Base-by-base conservation (phyloP, 1,140 invertebrate genomes). In the Drosophila mayri region DNA sequence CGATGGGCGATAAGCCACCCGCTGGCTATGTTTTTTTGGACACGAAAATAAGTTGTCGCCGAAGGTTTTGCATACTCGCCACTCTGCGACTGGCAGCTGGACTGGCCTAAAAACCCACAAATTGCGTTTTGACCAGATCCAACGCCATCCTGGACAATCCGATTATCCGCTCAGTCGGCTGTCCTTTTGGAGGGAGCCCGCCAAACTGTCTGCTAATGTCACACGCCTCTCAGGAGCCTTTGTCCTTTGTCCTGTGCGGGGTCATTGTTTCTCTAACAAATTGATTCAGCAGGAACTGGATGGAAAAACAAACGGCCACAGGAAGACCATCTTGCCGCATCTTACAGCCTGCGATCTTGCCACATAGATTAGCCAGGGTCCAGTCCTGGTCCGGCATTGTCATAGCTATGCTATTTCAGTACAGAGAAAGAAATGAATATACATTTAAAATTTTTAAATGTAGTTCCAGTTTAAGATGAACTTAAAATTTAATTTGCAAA, bases 121-220 rank as follows among this genome's bases (percentile, higher is more conserved):
- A 91, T 86, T 90, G 76, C 71, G 62, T 67, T 50, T 71, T 72
- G 66, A 71, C 64, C 59, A 35, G 58, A 10, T 37, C 32, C 40
- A 66, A 66, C 41, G 41, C 61, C 66, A 67, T 63, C 66, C 49
- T 78, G 52, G 61, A 72, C 75, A 84, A 91, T 84, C 82, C 77
- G 76, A 91, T 91, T 91, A 81, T 76, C 76, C 74, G 75, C 75
- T 40, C 64, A 59, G 74, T 75, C 66, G 59, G 84, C 66, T 66
- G 79, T 65, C 63, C 79, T 58, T 70, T 75, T 66, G 43, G 40
- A n/a, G 52, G 22, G 22, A 62, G 60, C 46, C 83, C 66, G 78
- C 79, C 72, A 87, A 72, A 72, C 50, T 81, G 79, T 83, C 76
- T 72, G 75, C 76, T 86, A 90, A 90, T 55, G 87, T 90, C 86